These are phyloP conservation scores for Anarhynchus alexandrinus DNA, from an alignment of 2,113 vertebrate genomes.

Conservation along the genomic window DNA sequence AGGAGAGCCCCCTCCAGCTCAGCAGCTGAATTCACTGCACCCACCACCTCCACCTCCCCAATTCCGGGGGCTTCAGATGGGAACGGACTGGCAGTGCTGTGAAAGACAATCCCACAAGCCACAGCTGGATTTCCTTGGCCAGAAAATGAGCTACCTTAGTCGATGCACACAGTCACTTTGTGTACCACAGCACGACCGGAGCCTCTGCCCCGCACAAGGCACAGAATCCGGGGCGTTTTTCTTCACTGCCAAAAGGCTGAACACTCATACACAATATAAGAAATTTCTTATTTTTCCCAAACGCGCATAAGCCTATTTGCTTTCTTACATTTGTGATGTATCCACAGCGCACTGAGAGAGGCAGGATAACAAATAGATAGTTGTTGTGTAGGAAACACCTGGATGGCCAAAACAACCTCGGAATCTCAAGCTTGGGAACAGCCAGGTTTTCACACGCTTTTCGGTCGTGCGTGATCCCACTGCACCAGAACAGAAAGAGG, in stretches of 20 bases:
- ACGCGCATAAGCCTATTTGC: neutral
- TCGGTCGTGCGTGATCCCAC: neutral
- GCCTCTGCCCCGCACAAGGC: neutral
- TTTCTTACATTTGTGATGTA: neutral
- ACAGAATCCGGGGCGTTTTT: neutral
- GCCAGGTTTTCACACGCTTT: neutral
- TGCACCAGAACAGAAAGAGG: neutral
- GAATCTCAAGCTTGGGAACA: neutral
- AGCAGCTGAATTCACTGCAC: rapidly evolving
- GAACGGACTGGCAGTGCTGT: rapidly evolving
- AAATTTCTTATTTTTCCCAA: neutral
- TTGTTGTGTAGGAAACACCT: neutral
- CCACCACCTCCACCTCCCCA: neutral
- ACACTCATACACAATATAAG: neutral
- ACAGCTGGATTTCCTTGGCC: neutral
- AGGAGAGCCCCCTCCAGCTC: neutral
- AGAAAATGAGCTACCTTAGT: neutral
- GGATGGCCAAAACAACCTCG: neutral
- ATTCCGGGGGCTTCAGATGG: rapidly evolving
- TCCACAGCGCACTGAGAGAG: neutral
- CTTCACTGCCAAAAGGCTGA: neutral
- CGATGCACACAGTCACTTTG: rapidly evolving
- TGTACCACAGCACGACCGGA: neutral
- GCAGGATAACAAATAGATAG: neutral
- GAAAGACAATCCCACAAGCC: neutral